Percentiles rank a stretch among this genome's conserved stretches.
These are phyloP conservation scores for Fistularia commersonii DNA, from an alignment of 2,797 vertebrate genomes.

Conservation along the genomic window DNA sequence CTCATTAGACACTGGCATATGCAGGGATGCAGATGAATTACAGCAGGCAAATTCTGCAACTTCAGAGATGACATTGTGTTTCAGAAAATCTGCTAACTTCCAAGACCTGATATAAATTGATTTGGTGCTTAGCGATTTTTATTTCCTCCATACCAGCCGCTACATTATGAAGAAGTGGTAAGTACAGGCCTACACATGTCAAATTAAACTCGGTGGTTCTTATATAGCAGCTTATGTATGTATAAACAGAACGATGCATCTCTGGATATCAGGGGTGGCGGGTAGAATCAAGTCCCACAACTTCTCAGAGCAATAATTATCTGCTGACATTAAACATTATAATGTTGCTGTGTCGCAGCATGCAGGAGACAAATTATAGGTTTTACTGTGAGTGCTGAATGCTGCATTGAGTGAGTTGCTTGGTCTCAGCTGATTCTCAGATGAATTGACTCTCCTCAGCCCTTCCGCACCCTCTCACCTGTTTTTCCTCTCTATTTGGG, in stretches of 20 bases:
- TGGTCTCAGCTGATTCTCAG: conserved; percentile 5
- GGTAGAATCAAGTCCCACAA: neutral
- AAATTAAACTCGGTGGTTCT: no score
- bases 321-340: conserved; percentile 34
- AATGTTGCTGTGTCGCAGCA: conserved; percentile 35
- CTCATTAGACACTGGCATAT: conserved; percentile 49
- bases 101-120: no score
- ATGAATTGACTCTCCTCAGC: conserved; percentile 6
- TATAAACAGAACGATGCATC: neutral
- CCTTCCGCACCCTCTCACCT: neutral
- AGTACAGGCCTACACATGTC: no score
- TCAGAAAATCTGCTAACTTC: neutral
- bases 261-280: conserved; percentile 1
- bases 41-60: neutral
- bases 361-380: conserved; percentile 39
- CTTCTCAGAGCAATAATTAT: conserved; percentile 32
- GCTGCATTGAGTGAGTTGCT: neutral
- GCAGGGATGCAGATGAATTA: conserved; percentile 8
- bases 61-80: neutral
- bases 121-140: no score
- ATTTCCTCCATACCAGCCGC: no score
- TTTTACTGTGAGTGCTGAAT: conserved; percentile 27
- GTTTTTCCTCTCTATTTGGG: neutral
- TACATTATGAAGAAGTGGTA: no score
- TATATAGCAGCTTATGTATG: no score